Evolutionary conservation across 2,888 invertebrate genomes (phyloP).

Genomic region (Chrysolina oricalcia): DNA sequence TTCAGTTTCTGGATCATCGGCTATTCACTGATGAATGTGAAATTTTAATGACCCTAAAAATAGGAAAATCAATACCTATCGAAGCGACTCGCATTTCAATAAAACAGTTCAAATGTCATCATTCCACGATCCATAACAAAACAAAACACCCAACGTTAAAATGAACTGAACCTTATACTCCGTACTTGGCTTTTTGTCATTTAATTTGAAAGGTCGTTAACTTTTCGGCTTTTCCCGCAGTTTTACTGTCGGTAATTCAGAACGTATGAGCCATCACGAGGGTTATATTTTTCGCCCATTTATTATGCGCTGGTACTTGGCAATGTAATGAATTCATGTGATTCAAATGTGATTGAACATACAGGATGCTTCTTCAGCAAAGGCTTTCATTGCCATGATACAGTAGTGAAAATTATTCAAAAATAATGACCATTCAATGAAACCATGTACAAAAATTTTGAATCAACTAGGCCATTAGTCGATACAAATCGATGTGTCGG

Average conservation of each 20-base stretch:
- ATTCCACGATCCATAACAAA: background rate
- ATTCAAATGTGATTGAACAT: no score
- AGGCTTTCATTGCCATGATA: no score
- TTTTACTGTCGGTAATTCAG: conserved; percentile 10
- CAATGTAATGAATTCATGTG: no score
- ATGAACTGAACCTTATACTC: background rate
- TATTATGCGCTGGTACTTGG: no score
- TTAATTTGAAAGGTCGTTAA: conserved; percentile 28
- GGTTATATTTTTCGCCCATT: background rate
- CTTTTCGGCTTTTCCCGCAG: conserved; percentile 10
- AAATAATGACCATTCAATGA: no score
- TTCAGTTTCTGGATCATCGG: no score
- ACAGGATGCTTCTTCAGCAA: no score
- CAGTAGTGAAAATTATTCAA: no score
- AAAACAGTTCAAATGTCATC: background rate
- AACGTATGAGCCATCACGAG: background rate
- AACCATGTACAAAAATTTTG: no score
- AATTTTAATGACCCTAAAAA: background rate
- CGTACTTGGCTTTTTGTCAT: background rate
- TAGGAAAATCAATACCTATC: background rate
- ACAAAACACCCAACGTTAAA: background rate
- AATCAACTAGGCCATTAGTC: no score
- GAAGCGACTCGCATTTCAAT: background rate
- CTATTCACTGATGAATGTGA: no score
- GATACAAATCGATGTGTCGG: no score